phyloP scores from a whole-genome alignment of 2,888 invertebrate genomes.

The Luperina nickerlii region DNA sequence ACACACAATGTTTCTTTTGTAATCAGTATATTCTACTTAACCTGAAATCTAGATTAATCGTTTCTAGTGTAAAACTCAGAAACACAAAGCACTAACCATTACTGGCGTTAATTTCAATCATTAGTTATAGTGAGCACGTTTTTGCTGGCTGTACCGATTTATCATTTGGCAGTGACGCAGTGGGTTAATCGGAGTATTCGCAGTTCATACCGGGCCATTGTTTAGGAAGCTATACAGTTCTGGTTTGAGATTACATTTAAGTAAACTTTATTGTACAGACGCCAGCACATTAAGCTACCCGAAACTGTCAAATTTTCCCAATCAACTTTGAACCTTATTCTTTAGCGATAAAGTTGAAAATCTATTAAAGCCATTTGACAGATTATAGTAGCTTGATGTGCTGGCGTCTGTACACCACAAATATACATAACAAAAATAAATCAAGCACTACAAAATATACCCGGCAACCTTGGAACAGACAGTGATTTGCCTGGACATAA shows the following conservation, averaged over 20 bases:
- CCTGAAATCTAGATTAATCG: conserved; percentile 19
- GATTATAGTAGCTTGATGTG: too few species aligned
- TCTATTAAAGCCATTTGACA: too few species aligned
- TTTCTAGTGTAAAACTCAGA: conserved; percentile 1
- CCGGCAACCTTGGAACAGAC: too few species aligned
- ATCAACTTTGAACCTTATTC: too few species aligned
- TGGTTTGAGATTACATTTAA: neutral
- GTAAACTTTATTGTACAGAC: too few species aligned
- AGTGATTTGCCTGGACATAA: neutral
- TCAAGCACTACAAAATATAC: neutral
- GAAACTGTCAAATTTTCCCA: too few species aligned
- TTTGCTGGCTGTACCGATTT: conserved; percentile 42
- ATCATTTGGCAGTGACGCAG: conserved; percentile 40
- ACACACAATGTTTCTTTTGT: conserved; percentile 12
- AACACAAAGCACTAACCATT: conserved; percentile 25
- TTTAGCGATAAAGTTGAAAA: too few species aligned
- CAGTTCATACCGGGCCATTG: conserved; percentile 13
- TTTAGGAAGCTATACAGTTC: neutral
- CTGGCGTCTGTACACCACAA: too few species aligned
- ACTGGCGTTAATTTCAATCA: conserved; percentile 35
- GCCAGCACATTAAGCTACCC: too few species aligned
- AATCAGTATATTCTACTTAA: conserved; percentile 1
- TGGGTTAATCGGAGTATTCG: conserved; percentile 40
- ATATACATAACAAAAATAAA: too few species aligned
- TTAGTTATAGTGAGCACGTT: conserved; percentile 33